A percentile compares a stretch with the other conserved stretches of the same genome.
These are phyloP conservation scores for Paelopatides confundens DNA, from an alignment of 53 echinoderm and acorn worm genomes.

Conservation along the genomic window DNA sequence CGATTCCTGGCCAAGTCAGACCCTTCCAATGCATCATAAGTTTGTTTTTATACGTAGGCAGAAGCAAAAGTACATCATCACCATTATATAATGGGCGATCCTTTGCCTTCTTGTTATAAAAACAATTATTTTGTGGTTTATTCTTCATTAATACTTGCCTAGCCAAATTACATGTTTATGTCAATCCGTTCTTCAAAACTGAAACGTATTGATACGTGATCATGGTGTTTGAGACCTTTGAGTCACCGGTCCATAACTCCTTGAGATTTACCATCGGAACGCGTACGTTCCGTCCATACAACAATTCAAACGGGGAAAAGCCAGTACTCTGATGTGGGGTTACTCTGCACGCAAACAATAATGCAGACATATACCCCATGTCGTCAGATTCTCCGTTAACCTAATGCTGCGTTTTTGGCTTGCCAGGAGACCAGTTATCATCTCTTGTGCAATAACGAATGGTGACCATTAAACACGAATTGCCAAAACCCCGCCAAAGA, in stretches of 20 bases:
- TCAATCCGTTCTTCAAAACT: not conserved
- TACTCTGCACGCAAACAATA: slow-evolving; percentile 41
- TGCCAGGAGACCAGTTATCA: no score
- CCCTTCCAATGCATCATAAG: slow-evolving; percentile 54
- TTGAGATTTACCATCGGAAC: not conserved
- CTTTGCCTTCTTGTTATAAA: no score
- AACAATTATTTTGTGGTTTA: no score
- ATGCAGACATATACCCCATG: no score
- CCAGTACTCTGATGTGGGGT: not conserved
- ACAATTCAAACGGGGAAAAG: not conserved
- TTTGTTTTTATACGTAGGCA: slow-evolving; percentile 37
- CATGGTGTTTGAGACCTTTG: not conserved
- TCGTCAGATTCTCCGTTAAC: no score
- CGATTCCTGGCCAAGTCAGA: no score
- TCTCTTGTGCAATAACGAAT: no score
- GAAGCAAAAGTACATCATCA: no score
- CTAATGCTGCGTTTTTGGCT: no score
- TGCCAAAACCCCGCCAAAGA: no score
- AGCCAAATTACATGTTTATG: not conserved
- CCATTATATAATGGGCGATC: no score
- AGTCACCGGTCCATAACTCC: not conserved
- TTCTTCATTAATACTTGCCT: not conserved
- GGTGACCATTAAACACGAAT: no score
- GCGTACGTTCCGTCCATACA: not conserved
- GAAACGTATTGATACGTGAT: not conserved